These are phyloP conservation scores for Trogon melanurus DNA, from an alignment of 2,113 vertebrate species.

Conservation along the genomic window DNA sequence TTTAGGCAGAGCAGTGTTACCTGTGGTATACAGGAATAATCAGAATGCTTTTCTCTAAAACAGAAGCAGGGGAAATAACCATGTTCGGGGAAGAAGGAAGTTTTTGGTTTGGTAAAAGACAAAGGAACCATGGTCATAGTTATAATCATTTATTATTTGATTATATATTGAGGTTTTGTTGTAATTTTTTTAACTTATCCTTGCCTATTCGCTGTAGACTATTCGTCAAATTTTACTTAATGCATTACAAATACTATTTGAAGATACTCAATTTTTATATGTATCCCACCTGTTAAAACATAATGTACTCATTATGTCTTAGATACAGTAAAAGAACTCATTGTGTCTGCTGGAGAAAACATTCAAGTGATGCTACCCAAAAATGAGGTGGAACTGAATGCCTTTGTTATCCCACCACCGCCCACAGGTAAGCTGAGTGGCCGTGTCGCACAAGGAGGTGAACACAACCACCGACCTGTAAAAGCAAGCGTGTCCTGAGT, in stretches of 20 bases:
- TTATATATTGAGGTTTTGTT: neutral
- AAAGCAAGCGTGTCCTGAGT: neutral
- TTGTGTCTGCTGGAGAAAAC: constrained; percentile 74
- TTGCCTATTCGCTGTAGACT: neutral
- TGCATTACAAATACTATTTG: neutral
- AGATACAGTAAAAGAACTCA: constrained; percentile 71
- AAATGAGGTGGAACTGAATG: constrained; percentile 72
- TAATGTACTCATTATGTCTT: neutral
- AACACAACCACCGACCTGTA: neutral
- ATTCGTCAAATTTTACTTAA: neutral
- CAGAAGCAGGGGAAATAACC: neutral
- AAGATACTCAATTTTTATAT: neutral
- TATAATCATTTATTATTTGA: neutral
- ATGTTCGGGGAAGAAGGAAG: neutral
- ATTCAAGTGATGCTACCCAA: constrained; percentile 68
- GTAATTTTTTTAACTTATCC: neutral
- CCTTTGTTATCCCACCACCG: constrained; percentile 65
- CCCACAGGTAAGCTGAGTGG: constrained; percentile 69
- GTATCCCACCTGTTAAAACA: neutral
- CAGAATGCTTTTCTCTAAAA: neutral
- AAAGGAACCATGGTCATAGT: neutral
- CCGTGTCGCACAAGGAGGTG: neutral
- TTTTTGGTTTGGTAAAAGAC: neutral
- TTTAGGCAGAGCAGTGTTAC: neutral
- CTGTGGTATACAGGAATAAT: neutral